Base-by-base conservation (phyloP, 2,113 vertebrate genomes). In the Emydura subglobosa region DNA sequence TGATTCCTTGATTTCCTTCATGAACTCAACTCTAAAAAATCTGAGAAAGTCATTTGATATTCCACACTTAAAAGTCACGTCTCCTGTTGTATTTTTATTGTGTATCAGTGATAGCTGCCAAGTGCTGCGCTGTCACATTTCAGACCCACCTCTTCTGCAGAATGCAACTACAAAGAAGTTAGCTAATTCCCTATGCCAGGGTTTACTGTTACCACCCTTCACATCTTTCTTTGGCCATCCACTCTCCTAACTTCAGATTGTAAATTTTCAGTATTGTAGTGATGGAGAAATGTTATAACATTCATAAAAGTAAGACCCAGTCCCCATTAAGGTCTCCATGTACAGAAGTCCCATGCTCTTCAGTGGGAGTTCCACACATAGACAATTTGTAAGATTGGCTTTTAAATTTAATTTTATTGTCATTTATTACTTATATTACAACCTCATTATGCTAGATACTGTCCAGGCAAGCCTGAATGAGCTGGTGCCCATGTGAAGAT, bases 81-180 rank as follows among this genome's bases (percentile, higher is more conserved):
- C 12, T 96, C 84, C 88, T 91, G 82, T 87, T 83, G 84, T 50
- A 84, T 89, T 93, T 96, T 96, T 93, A 92, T 54, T 91, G 12
- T 82, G 13, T 3, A 22, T 9, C 2, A 47, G 12, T 87, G 80
- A 83, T 7, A 92, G 65, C 24, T 94, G 91, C 49, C 72, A 84
- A 80, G 34, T 10, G 81, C 34, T 87, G 27, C 31, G 39, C 74
- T 81, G 39, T 74, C 39, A 79, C 29, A 82, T 96, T 96, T 93
- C 90, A 91, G 96, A 57, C 31, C 49, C 44, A n/a, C 0, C 0
- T 82, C 55, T 83, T 95, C 55, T 83, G 42, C 82, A 84, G 87
- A 82, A 29, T 51, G 24, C 61, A 74, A 0, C 65, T 94, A 57
- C 49, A 44, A 92, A 93, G 47, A 93, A 78, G 39, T 84, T 79